Evolutionary conservation across 2,797 vertebrate species (phyloP).

Genomic region (Danio aesculapii): DNA sequence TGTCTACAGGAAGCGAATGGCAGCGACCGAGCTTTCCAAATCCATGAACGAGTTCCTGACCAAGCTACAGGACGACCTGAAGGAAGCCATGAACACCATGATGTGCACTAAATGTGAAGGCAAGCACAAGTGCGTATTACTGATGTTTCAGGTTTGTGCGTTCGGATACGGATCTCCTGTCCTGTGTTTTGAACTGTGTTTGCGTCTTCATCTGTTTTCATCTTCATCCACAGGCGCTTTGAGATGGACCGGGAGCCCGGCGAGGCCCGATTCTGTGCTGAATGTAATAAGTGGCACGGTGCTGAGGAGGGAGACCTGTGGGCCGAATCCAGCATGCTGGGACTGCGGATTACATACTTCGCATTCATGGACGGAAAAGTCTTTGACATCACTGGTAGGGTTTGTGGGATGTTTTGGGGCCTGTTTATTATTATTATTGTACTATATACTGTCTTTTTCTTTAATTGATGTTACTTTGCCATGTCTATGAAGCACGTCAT

Average conservation of each 20-base stretch:
- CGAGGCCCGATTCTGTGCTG: constrained; percentile 90
- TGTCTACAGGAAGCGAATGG: constrained; percentile 87
- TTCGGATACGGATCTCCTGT: background rate
- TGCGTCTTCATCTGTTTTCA: background rate
- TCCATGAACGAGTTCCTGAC: constrained; percentile 93
- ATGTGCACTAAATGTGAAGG: constrained; percentile 95
- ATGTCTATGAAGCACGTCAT: too few relatives aligned
- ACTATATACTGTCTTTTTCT: too few relatives aligned
- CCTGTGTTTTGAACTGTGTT: background rate
- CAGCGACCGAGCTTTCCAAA: constrained; percentile 89
- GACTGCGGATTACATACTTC: constrained; percentile 93
- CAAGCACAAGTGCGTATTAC: constrained; percentile 88
- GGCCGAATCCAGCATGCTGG: constrained; percentile 95
- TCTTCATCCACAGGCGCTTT: constrained; percentile 81
- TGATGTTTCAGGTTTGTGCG: background rate
- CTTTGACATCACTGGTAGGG: constrained; percentile 92
- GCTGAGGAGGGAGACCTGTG: constrained; percentile 95
- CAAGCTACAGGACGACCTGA: constrained; percentile 93
- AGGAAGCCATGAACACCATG: constrained; percentile 97
- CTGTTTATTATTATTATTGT: too few relatives aligned
- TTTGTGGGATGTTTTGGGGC: too few relatives aligned
- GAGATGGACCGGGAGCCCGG: constrained; percentile 91
- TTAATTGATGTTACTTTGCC: too few relatives aligned
- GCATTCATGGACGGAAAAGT: constrained; percentile 94
- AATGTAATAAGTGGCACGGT: constrained; percentile 87